Evolutionary conservation across 1,140 invertebrate genomes (phyloP), one percentile per base, ranked within the genome.

Genomic region (Anoplolepis gracilipes): DNA sequence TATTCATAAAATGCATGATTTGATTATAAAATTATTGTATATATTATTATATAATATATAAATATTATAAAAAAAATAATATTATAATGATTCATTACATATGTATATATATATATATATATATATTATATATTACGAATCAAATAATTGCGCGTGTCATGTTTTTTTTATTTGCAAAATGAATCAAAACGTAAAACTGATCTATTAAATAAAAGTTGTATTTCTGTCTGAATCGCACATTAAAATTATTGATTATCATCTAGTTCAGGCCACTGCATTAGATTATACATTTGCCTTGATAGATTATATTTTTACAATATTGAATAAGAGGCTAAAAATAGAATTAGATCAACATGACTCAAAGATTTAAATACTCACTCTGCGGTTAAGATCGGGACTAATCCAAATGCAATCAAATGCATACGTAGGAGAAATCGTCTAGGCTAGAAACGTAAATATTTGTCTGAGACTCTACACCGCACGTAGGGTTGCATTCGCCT

Each of bases 401-500:
- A 91, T 88, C 85, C 89, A 88, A 90, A 91, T 87, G 78, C 85
- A 86, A 90, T 92, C 90, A 70, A 82, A 76, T 76, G 87, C 87
- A 79, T 85, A 86, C 69, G 65, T 62, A 42, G 57, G 61, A 59
- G 65, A 57, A 87, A 70, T 86, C 75, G 64, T 87, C 70, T 53
- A 88, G 79, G 89, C 70, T 90, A 84, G 89, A 75, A 82, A 81
- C 61, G 86, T 78, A 91, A 91, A 91, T 90, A 86, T 90, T 92
- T 90, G 85, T 69, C 49, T 57, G 86, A 85, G 88, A 90, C 65
- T 86, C 62, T 59, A 67, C 36, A 49, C 19, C 19, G 57, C 65
- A 62, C 55, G 42, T 65, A 61, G 70, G 72, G 84, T 59, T 79
- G 81, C 76, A 82, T 57, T 36, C 75, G 78, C 59, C 85, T 90